Base-by-base conservation (phyloP, 2,888 invertebrate genomes). In the Machimus rusticus region DNA sequence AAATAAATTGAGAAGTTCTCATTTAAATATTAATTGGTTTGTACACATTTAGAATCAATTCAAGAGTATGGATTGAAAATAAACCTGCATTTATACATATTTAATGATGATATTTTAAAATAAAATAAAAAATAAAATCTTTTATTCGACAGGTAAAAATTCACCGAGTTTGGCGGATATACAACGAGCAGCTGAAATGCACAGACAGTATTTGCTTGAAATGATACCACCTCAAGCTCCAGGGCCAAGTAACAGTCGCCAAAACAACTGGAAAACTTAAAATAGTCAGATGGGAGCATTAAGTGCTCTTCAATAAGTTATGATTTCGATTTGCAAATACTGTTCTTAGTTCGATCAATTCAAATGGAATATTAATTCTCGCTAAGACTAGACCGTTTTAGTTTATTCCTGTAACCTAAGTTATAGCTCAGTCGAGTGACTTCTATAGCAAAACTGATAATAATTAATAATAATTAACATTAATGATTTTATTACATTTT, bases 201-300 rank as follows among this genome's bases (percentile, higher is more conserved):
- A 99, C 94, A 94, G 99, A 87, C 99, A 99, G 94, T 99, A 99
- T 94, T 94, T 99, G 91, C 95, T 99, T 89, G 99, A 99, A 93
- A 98, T 99, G 98, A 98, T 99, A 91, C 98, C 98, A 87, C 95
- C 92, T 31, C 92, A 91, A 90, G 90, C 92, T 89, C 91, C 92
- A 57, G 92, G 92, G 87, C 91, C 93, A 78, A 92, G 92, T 88
- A 92, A 91, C 87, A 92, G 91, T 90, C 92, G 93, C 88, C 93
- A 93, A 89, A 93, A 93, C 87, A 93, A 93, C 88, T 93, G 93
- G 93, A 93, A 93, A 90, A 92, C 93, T 89, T 93, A 91, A 91
- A 89, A 89, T 37, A 84, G 76, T 81, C 51, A 66, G 81, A 51
- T 77, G 46, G 66, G 88, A 88, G 88, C 89, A 86, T 89, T 86